Percentiles rank a stretch among this genome's conserved stretches.
phyloP scores from a whole-genome alignment of 2,888 invertebrate species.

The Ophion costatus region DNA sequence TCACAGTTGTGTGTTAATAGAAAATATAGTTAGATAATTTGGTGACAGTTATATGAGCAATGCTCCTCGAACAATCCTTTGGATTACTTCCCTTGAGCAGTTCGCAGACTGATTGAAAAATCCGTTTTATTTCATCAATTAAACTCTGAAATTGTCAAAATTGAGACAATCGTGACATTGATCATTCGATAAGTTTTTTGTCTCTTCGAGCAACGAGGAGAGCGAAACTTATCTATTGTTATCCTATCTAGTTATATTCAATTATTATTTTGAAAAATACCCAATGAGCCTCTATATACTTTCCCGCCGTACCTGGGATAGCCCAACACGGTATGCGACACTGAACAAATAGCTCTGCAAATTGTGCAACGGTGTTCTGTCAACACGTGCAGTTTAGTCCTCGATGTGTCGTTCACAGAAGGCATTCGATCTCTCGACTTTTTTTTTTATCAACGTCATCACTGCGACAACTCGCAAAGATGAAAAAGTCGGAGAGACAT shows the following conservation, averaged over 20 bases:
- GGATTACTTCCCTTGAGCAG: too few species aligned
- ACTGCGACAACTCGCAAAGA: too few species aligned
- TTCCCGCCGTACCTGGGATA: neutral
- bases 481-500: constrained; percentile 3
- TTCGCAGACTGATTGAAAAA: neutral
- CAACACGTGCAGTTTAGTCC: neutral
- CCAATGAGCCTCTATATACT: neutral
- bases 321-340: neutral
- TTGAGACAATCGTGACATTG: constrained; percentile 11
- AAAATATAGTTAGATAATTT: too few species aligned
- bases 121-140: neutral
- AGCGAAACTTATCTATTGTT: neutral
- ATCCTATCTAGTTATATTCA: neutral
- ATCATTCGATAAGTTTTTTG: neutral
- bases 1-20: too few species aligned
- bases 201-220: neutral
- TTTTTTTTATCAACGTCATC: neutral
- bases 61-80: too few species aligned
- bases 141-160: neutral
- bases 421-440: neutral
- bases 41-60: too few species aligned
- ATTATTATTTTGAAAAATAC: neutral
- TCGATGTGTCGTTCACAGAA: neutral
- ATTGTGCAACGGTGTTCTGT: neutral
- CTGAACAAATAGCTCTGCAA: neutral